Percentiles rank a stretch among this genome's conserved stretches.
Evolutionary conservation across 2,113 vertebrate genomes (phyloP).

Genomic region (Odocoileus virginianus): DNA sequence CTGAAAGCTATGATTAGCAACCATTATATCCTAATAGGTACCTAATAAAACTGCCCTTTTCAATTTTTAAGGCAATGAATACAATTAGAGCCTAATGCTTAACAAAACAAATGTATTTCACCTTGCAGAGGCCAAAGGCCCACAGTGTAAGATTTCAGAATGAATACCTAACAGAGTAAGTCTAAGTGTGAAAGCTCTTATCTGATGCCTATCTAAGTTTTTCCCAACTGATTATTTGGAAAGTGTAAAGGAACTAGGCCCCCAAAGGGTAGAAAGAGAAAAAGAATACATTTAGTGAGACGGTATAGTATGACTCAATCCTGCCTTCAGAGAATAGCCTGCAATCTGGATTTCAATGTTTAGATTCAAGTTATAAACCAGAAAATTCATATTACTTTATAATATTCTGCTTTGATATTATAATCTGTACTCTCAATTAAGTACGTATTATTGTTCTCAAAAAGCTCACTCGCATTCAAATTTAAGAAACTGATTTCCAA

Average conservation of each 20-base stretch:
- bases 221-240: not conserved
- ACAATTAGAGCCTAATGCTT: constrained; percentile 35
- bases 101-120: constrained; percentile 53
- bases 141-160: not conserved
- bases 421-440: not conserved
- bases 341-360: not conserved
- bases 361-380: not conserved
- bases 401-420: not conserved
- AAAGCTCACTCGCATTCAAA: not conserved
- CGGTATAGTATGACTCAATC: not conserved
- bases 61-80: constrained; percentile 57
- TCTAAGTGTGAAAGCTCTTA: not conserved
- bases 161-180: not conserved
- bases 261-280: not conserved
- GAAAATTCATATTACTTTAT: not conserved
- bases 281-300: not conserved
- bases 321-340: not conserved
- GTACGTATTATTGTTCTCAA: not conserved
- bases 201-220: not conserved
- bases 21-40: constrained; percentile 45
- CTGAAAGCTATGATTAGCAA: constrained; percentile 59
- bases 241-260: not conserved
- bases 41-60: constrained; percentile 63
- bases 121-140: not conserved
- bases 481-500: not conserved